Percentiles rank a stretch among this genome's conserved stretches.
These are phyloP conservation scores for Champsocephalus esox DNA, from an alignment of 2,797 vertebrate species.

Conservation along the genomic window DNA sequence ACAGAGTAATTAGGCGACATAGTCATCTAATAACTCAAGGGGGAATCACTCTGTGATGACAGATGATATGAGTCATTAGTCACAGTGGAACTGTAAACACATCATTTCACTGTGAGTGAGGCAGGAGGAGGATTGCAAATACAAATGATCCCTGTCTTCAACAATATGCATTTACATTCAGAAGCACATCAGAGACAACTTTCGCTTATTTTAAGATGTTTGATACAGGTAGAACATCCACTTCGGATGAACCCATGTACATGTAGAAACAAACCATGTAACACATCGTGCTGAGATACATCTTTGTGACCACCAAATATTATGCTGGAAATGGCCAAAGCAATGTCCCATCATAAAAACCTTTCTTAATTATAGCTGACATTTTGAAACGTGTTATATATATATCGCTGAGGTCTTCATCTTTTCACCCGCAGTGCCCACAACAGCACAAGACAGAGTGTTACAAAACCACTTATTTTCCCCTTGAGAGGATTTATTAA, in stretches of 20 bases:
- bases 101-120: constrained; percentile 42
- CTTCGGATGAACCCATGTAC: neutral
- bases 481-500: constrained; percentile 61
- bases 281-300: neutral
- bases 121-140: constrained; percentile 27
- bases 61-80: constrained; percentile 73
- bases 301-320: neutral
- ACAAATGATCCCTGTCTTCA: constrained; percentile 22
- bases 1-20: constrained; percentile 73
- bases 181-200: constrained; percentile 5
- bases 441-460: constrained; percentile 36
- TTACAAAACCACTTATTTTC: constrained; percentile 48
- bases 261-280: constrained; percentile 1
- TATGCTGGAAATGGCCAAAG: constrained; percentile 11
- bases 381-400: constrained; percentile 11
- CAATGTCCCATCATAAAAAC: neutral
- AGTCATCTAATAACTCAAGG: constrained; percentile 75
- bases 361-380: constrained; percentile 13
- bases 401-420: constrained; percentile 25
- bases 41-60: constrained; percentile 66
- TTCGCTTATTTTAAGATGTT: constrained; percentile 2
- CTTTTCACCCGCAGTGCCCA: constrained; percentile 21
- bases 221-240: neutral
- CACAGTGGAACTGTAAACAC: constrained; percentile 59
- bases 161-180: constrained; percentile 18